Percentiles rank a stretch among this genome's conserved stretches.
These are phyloP conservation scores for Anthopleura sola DNA, from an alignment of 64 coral and sea anemone genomes.

Conservation along the genomic window DNA sequence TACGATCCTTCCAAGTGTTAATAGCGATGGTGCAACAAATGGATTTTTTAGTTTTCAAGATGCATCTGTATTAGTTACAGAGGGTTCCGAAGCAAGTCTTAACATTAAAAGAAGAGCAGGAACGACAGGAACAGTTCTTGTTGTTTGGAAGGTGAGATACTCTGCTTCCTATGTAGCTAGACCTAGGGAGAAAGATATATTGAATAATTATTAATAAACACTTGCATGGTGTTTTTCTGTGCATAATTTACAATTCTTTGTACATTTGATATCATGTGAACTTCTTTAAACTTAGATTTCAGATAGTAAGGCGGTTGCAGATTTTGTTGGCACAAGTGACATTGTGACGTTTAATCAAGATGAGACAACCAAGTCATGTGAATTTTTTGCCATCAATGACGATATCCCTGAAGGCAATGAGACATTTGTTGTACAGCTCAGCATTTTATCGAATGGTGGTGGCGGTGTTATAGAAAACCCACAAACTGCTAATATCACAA, in stretches of 20 bases:
- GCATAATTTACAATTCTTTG: too few species aligned
- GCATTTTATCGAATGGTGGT: neutral
- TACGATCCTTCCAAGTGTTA: neutral
- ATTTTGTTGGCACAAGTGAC: neutral
- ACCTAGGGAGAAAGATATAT: too few species aligned
- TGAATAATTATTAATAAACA: too few species aligned
- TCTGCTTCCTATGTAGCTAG: too few species aligned
- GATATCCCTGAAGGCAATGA: conserved; percentile 78
- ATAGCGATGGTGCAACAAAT: neutral
- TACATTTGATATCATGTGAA: too few species aligned
- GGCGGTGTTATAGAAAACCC: conserved; percentile 30
- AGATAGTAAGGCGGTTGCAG: neutral
- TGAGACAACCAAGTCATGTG: conserved; percentile 15
- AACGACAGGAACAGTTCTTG: neutral
- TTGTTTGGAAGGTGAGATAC: neutral
- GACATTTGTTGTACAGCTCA: conserved; percentile 68
- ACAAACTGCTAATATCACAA: conserved; percentile 48
- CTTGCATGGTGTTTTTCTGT: too few species aligned
- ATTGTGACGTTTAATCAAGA: neutral
- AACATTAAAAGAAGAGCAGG: neutral
- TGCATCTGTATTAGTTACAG: neutral
- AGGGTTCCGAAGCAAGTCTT: neutral
- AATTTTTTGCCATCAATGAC: conserved; percentile 60
- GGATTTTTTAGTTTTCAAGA: neutral
- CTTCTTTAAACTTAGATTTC: neutral